Conservation (phyloP, 2,888 invertebrate genomes). For the Aromia moschata region DNA sequence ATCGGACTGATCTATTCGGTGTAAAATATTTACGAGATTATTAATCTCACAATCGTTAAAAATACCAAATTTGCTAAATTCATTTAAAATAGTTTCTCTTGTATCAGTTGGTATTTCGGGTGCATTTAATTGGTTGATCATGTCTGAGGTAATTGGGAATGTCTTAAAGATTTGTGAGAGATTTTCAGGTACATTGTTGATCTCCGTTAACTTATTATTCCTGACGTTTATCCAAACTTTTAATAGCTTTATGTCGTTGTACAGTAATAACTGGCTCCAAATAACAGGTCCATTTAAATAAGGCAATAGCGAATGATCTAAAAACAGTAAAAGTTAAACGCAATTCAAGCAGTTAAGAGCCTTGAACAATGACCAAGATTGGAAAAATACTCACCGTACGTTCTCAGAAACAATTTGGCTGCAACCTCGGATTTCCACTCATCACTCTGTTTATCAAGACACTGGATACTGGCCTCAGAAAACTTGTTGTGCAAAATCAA, state of each 20-base stretch:
- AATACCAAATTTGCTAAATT: constrained; percentile 71
- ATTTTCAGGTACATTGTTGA: constrained; percentile 60
- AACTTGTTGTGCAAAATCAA: constrained; percentile 40
- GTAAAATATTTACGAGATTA: constrained; percentile 68
- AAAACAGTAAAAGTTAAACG: constrained; percentile 51
- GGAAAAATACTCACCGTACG: constrained; percentile 70
- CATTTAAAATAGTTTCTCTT: constrained; percentile 69
- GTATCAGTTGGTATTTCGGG: constrained; percentile 67
- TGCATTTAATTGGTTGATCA: constrained; percentile 67
- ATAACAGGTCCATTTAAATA: constrained; percentile 66
- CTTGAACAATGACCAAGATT: constrained; percentile 24
- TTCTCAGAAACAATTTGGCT: constrained; percentile 68
- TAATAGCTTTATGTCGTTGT: constrained; percentile 69
- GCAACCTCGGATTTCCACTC: constrained; percentile 69
- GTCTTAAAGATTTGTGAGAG: constrained; percentile 66
- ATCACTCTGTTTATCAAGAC: constrained; percentile 59
- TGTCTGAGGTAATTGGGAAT: constrained; percentile 68
- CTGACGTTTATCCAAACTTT: constrained; percentile 71
- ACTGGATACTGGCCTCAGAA: constrained; percentile 42
- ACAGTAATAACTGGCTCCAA: constrained; percentile 71
- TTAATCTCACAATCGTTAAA: constrained; percentile 69
- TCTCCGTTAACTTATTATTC: constrained; percentile 45
- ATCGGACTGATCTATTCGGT: constrained; percentile 69
- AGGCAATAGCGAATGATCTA: constrained; percentile 66
- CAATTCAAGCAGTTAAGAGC: not conserved